phyloP scores from a whole-genome alignment of 2,113 vertebrate species.

The Ameiurus melas region DNA sequence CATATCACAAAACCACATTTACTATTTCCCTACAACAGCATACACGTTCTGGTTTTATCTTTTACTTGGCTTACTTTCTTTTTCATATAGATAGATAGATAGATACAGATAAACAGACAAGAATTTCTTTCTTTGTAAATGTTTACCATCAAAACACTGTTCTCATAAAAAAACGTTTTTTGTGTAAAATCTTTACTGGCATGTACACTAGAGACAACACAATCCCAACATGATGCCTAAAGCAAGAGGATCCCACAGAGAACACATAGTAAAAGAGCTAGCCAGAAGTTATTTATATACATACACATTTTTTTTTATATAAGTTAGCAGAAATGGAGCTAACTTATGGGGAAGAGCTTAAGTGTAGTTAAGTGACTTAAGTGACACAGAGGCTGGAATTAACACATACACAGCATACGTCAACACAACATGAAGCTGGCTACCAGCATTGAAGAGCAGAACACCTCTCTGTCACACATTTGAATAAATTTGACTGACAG shows the following conservation, averaged over 20 bases:
- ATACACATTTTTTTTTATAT: no score
- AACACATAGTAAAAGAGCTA: slow-evolving; percentile 45
- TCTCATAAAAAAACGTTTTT: neutral
- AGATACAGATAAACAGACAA: no score
- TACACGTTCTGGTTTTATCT: neutral
- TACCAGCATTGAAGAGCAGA: neutral
- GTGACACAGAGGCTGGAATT: slow-evolving; percentile 9
- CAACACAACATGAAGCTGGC: neutral
- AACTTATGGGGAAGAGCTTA: slow-evolving; percentile 51
- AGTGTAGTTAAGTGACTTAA: no score
- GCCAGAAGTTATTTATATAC: slow-evolving; percentile 19
- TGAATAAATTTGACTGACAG: no score
- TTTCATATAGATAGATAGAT: no score
- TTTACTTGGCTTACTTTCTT: neutral
- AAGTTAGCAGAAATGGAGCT: slow-evolving; percentile 44
- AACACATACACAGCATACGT: neutral
- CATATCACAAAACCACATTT: neutral
- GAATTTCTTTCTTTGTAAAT: neutral
- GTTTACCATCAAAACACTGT: neutral
- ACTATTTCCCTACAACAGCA: neutral
- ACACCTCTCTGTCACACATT: neutral
- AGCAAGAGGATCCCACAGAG: slow-evolving; percentile 1
- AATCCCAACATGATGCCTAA: neutral
- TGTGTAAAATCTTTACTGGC: neutral
- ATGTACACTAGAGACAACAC: neutral